Evolutionary conservation across 1,140 invertebrate species (phyloP), one percentile per base, ranked within the genome.

Genomic region (Caenorhabditis briggsae): DNA sequence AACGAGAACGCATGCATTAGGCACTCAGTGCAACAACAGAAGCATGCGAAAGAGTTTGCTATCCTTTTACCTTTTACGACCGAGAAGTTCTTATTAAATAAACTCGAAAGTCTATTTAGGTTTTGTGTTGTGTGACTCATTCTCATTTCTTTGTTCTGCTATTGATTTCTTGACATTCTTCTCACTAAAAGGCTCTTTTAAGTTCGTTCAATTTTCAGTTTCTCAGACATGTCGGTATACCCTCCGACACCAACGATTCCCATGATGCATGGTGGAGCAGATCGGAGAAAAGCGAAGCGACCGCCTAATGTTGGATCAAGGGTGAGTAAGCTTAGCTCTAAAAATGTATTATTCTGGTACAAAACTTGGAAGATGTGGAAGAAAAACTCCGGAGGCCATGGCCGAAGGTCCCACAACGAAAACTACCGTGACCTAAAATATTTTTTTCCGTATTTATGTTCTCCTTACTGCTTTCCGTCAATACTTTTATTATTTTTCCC

Each of bases 1-100:
- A 70, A 70, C 41, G 59, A 61, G 59, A 53, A 78, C 70, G 46
- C 70, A 78, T 78, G 70, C 70, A 78, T 78, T 78, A 78, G 23
- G 70, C 50, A 78, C 33, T 50, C 64, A 0, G 41, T 46, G 43
- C 64, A 70, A 70, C 18, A 70, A 41, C 18, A 11, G 33, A 9
- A 78, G 46, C 70, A 78, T 33, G 33, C 33, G 33, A 53, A 50
- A 78, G 53, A 78, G 70, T 78, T 78, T 78, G 70, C 70, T 33
- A 33, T 33, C 33, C 70, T 78, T 78, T 78, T 78, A 78, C 70
- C 46, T 53, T 78, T 18, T 78, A 25, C 33, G 33, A 33, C 23
- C 70, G 20, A 11, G 70, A 78, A 70, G 18, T 23, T 78, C 23
- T 50, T 25, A 50, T 78, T 78, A 78, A 78, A 78, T 78, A 78